Percentiles rank a stretch among this genome's conserved stretches.
Evolutionary conservation across 2,888 invertebrate species (phyloP).

Genomic region (Mechanitis mazaeus): DNA sequence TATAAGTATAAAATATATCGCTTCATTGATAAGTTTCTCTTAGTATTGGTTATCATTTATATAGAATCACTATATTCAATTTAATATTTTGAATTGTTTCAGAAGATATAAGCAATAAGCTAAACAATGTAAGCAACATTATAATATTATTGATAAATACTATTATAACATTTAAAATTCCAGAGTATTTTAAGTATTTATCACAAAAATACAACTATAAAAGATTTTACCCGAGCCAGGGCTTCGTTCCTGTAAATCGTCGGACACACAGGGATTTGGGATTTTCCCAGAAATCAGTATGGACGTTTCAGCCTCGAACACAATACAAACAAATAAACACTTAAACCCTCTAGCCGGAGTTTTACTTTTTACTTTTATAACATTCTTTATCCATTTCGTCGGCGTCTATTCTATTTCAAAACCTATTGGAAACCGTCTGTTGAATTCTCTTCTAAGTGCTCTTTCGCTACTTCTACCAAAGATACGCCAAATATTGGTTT

Average conservation of each 20-base stretch:
- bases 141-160: no score
- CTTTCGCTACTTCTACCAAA: not conserved
- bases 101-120: no score
- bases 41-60: no score
- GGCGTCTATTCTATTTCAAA: constrained; percentile 39
- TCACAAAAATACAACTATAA: not conserved
- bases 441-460: constrained; percentile 17
- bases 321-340: constrained; percentile 26
- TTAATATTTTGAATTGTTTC: no score
- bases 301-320: constrained; percentile 14
- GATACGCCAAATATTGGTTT: not conserved
- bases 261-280: constrained; percentile 21
- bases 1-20: no score
- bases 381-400: constrained; percentile 39
- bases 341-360: constrained; percentile 20
- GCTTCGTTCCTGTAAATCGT: constrained; percentile 10
- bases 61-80: no score
- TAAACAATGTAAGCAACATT: no score
- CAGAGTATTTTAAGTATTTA: not conserved
- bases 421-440: constrained; percentile 33
- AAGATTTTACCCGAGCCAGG: not conserved
- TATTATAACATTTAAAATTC: not conserved
- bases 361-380: constrained; percentile 37
- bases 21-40: no score
- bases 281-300: constrained; percentile 22